Percentiles rank a stretch among this genome's conserved stretches.
phyloP scores from a whole-genome alignment of 2,797 vertebrate genomes.

The Hylomyscus alleni region DNA sequence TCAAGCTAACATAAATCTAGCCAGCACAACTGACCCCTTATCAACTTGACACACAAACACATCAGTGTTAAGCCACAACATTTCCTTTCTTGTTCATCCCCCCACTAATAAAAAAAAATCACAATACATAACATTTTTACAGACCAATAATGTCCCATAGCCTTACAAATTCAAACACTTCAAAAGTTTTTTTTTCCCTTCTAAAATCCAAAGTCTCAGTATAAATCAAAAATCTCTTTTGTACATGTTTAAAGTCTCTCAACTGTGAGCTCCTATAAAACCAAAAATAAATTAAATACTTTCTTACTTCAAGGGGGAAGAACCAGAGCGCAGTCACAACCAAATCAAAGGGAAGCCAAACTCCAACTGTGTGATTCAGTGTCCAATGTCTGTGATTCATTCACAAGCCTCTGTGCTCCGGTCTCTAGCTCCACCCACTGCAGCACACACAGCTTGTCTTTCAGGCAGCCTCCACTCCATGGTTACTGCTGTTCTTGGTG shows the following conservation, averaged over 20 bases:
- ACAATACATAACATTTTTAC: not conserved
- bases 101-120: not conserved
- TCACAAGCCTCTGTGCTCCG: not conserved
- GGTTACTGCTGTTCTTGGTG: not conserved
- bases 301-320: slow-evolving; percentile 1
- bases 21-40: not conserved
- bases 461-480: not conserved
- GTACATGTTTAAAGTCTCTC: not conserved
- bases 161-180: not conserved
- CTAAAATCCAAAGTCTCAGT: not conserved
- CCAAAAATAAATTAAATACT: not conserved
- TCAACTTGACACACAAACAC: not conserved
- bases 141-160: not conserved
- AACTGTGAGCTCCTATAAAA: not conserved
- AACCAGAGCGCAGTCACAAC: not conserved
- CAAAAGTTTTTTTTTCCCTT: too few species aligned
- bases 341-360: not conserved
- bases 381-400: not conserved
- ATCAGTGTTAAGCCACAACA: not conserved
- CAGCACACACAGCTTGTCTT: not conserved
- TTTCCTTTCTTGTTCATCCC: not conserved
- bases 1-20: not conserved
- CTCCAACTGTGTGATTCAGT: not conserved
- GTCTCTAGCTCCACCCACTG: too few species aligned
- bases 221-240: not conserved